These are phyloP conservation scores for Geotrypetes seraphini DNA, from an alignment of 2,797 vertebrate species.

Conservation along the genomic window DNA sequence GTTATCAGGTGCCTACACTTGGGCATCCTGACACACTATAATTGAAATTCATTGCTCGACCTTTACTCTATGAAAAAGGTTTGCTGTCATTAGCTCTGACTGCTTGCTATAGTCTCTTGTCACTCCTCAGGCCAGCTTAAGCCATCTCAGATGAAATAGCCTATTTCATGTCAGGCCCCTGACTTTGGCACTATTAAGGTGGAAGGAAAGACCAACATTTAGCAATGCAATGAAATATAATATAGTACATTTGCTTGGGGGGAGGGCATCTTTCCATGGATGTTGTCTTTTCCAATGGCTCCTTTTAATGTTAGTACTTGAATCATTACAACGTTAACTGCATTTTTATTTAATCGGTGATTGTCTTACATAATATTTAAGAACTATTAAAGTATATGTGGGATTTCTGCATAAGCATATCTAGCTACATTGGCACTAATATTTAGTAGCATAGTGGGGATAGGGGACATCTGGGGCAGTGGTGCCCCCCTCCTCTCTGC, in stretches of 20 bases:
- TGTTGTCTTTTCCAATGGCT: slow-evolving; percentile 6
- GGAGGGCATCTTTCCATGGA: background rate
- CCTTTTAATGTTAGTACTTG: slow-evolving; percentile 1
- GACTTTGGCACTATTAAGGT: slow-evolving; percentile 31
- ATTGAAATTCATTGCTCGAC: slow-evolving; percentile 55
- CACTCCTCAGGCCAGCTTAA: slow-evolving; percentile 41
- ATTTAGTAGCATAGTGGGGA: too few species aligned
- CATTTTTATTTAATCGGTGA: slow-evolving; percentile 30
- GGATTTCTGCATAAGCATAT: too few species aligned
- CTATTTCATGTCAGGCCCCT: slow-evolving; percentile 36
- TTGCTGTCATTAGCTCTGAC: slow-evolving; percentile 42
- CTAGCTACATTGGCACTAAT: too few species aligned
- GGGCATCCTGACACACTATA: slow-evolving; percentile 44
- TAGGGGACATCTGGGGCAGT: too few species aligned
- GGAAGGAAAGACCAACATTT: slow-evolving; percentile 22
- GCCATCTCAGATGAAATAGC: slow-evolving; percentile 38
- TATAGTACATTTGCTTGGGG: too few species aligned
- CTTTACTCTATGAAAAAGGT: slow-evolving; percentile 48
- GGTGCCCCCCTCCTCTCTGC: too few species aligned
- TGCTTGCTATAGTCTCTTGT: slow-evolving; percentile 40
- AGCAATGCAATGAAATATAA: slow-evolving; percentile 22
- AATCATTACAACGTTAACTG: slow-evolving; percentile 21
- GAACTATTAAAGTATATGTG: too few species aligned
- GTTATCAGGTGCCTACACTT: slow-evolving; percentile 44
- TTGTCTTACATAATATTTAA: too few species aligned